Evolutionary conservation across 1,140 invertebrate species (phyloP), one percentile per base, ranked within the genome.

Genomic region (Hetaerina americana): DNA sequence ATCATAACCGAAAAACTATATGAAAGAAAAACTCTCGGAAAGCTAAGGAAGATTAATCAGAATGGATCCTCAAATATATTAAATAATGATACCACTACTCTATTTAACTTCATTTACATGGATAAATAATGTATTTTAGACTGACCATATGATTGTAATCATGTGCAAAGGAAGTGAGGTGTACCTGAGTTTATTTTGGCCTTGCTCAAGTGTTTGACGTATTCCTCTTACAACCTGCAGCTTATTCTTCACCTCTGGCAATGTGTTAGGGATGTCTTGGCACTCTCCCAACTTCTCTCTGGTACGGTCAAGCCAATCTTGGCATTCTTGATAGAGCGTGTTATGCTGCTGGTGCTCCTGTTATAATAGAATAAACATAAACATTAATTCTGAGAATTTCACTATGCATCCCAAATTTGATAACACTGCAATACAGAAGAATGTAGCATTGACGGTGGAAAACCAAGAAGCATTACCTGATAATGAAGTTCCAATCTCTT

Each of bases 331-430:
- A 75, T 93, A 93, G 0, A 96, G 81, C 5, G 92, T 89, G 78
- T 92, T 92, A 75, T 93, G 92, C 80, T 94, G 92, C 80, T 94
- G 92, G 77, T 95, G 92, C 83, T 94, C 92, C 85, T 89, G 77
- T 76, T 73, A 72, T 1, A 57, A 57, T 12, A 1, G 40, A 57
- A 57, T 12, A 18, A 57, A n/a, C n/a, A n/a, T n/a, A n/a, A n/a
- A n/a, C n/a, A n/a, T n/a, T n/a, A n/a, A n/a, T n/a, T n/a, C n/a
- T n/a, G n/a, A n/a, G n/a, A n/a, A n/a, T n/a, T n/a, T n/a, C 15
- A 40, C 6, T 8, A 40, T 40, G 31, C 31, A 40, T 40, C 31
- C 31, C 31, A 40, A 40, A 40, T 8, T 15, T 15, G 6, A 40
- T 40, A 40, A 40, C 15, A 40, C 5, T 40, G 15, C 15, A 40